phyloP scores from a whole-genome alignment of 2,113 vertebrate genomes.

The Fregetta grallaria region DNA sequence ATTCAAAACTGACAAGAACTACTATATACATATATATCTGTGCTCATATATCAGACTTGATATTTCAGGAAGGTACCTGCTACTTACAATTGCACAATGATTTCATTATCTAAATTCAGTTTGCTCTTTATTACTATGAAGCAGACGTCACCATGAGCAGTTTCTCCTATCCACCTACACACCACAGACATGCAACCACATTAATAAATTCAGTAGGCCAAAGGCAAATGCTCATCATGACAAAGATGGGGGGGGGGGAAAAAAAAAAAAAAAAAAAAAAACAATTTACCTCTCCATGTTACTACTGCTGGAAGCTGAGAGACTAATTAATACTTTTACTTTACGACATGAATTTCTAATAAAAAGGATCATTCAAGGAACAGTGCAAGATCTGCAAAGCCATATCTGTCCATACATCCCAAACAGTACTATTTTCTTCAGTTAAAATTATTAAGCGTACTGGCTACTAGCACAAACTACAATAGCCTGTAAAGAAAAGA shows the following conservation, averaged over 20 bases:
- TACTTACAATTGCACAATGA: background rate
- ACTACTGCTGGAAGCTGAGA: background rate
- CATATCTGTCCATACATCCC: background rate
- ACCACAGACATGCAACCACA: constrained; percentile 19
- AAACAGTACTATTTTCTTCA: background rate
- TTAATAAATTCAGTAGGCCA: constrained; percentile 24
- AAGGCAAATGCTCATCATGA: constrained; percentile 1
- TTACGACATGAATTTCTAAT: background rate
- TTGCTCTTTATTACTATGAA: background rate
- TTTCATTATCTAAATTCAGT: background rate
- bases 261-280: background rate
- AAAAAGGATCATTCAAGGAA: background rate
- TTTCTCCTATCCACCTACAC: constrained; percentile 50
- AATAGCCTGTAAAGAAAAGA: background rate
- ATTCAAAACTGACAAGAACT: background rate
- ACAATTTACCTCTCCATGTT: background rate
- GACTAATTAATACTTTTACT: background rate
- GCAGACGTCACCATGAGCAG: background rate
- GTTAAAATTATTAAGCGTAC: background rate
- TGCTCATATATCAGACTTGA: background rate
- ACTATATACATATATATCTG: too few relatives aligned
- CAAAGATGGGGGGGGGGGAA: background rate
- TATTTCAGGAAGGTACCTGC: background rate
- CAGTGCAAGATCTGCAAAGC: background rate
- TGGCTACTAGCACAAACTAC: background rate